These are phyloP conservation scores for Streblospio benedicti DNA, from an alignment of 1,140 invertebrate genomes.

Conservation along the genomic window DNA sequence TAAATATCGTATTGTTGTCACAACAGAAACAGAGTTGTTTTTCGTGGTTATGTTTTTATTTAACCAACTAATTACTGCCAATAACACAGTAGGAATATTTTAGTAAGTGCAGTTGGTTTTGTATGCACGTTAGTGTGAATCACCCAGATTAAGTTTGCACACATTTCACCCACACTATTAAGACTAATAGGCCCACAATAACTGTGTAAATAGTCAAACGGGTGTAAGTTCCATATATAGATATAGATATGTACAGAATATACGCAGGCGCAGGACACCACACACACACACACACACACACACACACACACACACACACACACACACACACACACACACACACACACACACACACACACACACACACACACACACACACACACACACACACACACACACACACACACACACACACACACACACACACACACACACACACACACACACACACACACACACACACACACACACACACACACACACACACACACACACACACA, in stretches of 20 bases:
- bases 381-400: conserved; percentile 9
- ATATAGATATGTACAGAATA: neutral
- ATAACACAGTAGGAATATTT: too few species aligned
- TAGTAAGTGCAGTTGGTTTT: too few species aligned
- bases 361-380: conserved; percentile 7
- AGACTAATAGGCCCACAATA: too few species aligned
- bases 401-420: conserved; percentile 12
- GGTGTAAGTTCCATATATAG: too few species aligned
- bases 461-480: conserved; percentile 8
- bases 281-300: conserved; percentile 4
- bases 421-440: conserved; percentile 6
- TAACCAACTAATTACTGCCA: too few species aligned
- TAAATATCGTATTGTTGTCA: too few species aligned
- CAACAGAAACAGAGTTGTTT: too few species aligned
- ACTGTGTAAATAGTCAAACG: too few species aligned
- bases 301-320: conserved; percentile 1
- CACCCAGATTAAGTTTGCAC: too few species aligned
- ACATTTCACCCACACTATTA: too few species aligned
- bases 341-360: conserved; percentile 9
- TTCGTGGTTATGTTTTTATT: too few species aligned
- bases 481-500: conserved; percentile 1
- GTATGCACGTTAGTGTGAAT: too few species aligned
- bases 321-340: conserved; percentile 13
- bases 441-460: conserved; percentile 13
- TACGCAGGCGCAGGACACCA: neutral